Conservation (phyloP, 1,140 invertebrate genomes). For the Apis dorsata region DNA sequence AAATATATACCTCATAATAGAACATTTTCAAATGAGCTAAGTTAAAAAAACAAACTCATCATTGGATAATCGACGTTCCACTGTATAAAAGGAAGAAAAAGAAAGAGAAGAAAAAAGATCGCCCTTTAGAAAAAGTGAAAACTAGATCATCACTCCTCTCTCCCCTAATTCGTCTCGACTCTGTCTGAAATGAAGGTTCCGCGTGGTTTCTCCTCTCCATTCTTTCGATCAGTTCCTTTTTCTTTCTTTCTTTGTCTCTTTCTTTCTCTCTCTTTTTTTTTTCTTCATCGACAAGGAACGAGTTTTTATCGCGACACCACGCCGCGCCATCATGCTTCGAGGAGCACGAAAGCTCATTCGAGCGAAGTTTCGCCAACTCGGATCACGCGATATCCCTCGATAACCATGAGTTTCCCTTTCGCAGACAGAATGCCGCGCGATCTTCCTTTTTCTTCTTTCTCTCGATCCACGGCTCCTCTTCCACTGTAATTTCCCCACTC, state of each 20-base stretch:
- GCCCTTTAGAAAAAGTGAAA: no score
- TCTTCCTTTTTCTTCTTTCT: neutral
- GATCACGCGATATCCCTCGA: constrained; percentile 29
- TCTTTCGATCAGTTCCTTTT: neutral
- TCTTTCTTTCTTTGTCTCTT: neutral
- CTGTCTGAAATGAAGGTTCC: neutral
- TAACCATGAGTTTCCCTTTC: constrained; percentile 61
- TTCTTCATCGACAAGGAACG: neutral
- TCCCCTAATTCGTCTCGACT: neutral
- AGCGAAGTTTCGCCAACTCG: neutral
- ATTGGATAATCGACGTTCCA: no score
- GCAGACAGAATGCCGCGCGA: constrained; percentile 49
- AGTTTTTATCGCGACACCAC: constrained; percentile 9
- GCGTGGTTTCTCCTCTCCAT: constrained; percentile 4
- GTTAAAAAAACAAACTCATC: no score
- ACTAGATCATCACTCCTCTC: no score
- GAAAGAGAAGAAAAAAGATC: no score
- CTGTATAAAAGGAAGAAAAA: no score
- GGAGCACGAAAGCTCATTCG: constrained; percentile 12
- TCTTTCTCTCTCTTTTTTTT: neutral
- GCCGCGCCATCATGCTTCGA: neutral
- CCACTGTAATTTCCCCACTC: constrained; percentile 56
- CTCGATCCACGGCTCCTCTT: constrained; percentile 15
- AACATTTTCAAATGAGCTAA: no score
- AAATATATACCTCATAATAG: no score